Percentiles rank a stretch among this genome's conserved stretches.
Evolutionary conservation across 2,797 vertebrate species (phyloP).

Genomic region (Salarias fasciatus): DNA sequence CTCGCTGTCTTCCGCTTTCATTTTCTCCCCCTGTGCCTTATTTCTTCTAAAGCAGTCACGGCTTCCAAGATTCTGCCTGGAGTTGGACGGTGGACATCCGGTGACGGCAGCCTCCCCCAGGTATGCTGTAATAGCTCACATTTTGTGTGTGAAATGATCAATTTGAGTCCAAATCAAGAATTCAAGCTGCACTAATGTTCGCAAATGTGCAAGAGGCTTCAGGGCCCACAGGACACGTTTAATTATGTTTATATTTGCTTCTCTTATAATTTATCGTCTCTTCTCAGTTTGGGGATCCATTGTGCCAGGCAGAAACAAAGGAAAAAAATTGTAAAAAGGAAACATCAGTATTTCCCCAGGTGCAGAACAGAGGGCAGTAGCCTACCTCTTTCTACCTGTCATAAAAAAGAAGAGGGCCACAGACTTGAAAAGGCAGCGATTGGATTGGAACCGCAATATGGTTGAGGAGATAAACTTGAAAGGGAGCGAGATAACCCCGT

Average conservation of each 20-base stretch:
- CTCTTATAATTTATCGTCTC: slow-evolving; percentile 29
- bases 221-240: slow-evolving; percentile 38
- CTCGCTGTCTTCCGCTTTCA: slow-evolving; percentile 68
- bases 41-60: slow-evolving; percentile 53
- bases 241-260: slow-evolving; percentile 47
- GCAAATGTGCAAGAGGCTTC: slow-evolving; percentile 27
- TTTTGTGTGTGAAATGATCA: slow-evolving; percentile 57
- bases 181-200: slow-evolving; percentile 22
- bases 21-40: slow-evolving; percentile 29
- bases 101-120: slow-evolving; percentile 34
- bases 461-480: slow-evolving; percentile 66
- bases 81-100: slow-evolving; percentile 44
- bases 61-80: slow-evolving; percentile 57
- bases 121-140: slow-evolving; percentile 55
- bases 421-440: slow-evolving; percentile 56
- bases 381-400: slow-evolving; percentile 57
- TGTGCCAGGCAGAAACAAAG: slow-evolving; percentile 10
- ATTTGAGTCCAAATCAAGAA: slow-evolving; percentile 54
- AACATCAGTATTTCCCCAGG: slow-evolving; percentile 42
- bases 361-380: slow-evolving; percentile 40
- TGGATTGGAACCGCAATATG: slow-evolving; percentile 62
- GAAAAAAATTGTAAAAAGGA: too few relatives aligned
- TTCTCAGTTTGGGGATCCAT: slow-evolving; percentile 29
- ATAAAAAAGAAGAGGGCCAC: slow-evolving; percentile 42
- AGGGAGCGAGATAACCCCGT: slow-evolving; percentile 52